Percentiles rank a stretch among this genome's conserved stretches.
Evolutionary conservation across 2,888 invertebrate species (phyloP).

Genomic region (Sinodicranocentrus sp.): DNA sequence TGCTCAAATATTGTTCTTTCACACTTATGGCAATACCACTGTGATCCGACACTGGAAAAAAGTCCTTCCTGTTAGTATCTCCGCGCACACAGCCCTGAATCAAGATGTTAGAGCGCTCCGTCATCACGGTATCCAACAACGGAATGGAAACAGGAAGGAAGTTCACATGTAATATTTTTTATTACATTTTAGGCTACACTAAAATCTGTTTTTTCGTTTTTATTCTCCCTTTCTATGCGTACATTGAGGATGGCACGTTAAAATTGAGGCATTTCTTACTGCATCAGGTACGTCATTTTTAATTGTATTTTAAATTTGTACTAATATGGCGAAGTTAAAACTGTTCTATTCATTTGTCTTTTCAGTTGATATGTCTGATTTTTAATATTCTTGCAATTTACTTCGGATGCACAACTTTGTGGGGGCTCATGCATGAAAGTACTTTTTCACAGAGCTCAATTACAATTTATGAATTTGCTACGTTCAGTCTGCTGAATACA

Average conservation of each 20-base stretch:
- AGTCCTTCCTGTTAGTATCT: no score
- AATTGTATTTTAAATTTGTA: no score
- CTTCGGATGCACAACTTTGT: neutral
- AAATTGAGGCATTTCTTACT: constrained; percentile 14
- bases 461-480: neutral
- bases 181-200: constrained; percentile 16
- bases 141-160: neutral
- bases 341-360: neutral
- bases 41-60: no score
- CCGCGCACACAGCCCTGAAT: no score
- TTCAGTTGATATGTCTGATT: no score
- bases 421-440: neutral
- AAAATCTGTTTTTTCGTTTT: constrained; percentile 25
- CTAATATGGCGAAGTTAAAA: no score
- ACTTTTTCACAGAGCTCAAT: no score
- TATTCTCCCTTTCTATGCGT: constrained; percentile 14
- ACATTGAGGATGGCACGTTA: constrained; percentile 8
- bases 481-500: neutral
- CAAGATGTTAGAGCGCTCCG: no score
- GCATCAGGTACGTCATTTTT: constrained; percentile 38
- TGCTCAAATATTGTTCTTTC: no score
- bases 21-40: no score
- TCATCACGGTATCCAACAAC: no score
- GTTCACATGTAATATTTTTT: constrained; percentile 32
- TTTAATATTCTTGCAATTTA: no score